Base-by-base conservation (phyloP, 1,140 invertebrate species). In the Cheumatopsyche charites region DNA sequence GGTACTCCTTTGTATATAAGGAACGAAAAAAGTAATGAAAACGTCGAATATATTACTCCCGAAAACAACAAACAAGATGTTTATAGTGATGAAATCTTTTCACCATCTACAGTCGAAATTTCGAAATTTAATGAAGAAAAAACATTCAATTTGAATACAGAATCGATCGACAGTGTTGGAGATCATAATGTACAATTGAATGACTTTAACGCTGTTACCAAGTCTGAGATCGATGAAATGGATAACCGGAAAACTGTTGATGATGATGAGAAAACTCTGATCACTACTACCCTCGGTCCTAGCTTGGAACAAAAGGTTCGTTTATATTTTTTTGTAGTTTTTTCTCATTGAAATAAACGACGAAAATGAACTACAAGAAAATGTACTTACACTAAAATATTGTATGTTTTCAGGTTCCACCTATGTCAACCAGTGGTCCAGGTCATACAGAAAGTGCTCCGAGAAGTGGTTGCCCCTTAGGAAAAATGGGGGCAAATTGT, bases 231-330 rank as follows among this genome's bases (percentile, higher is more conserved):
- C n/a, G 75, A 62, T 5, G 63, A 3, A 12, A 13, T 78, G 52
- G 79, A 79, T 65, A 77, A 77, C 12, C 78, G 65, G 52, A 78
- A 79, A 58, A 63, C 26, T 1, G 7, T 15, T 15, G 62, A 68
- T 9, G 74, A 75, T 15, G 65, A 62, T 23, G 75, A 76, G 41
- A 15, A 55, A n/a, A 71, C 63, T 17, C 25, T 77, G 0, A 80
- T 80, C 47, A 78, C 81, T 11, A 84, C 83, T 1, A 84, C 83
- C 2, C 78, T 80, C n/a, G 82, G 82, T 19, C 83, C 83, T 5
- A 84, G 82, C 52, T 79, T 84, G 58, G 83, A 84, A 77, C 83
- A 84, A 71, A 84, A 84, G 77, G 83, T 84, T n/a, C n/a, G n/a
- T n/a, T n/a, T n/a, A 67, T 41, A 49, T 36, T 36, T 36, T 36